Evolutionary conservation across 2,797 vertebrate genomes (phyloP).

Genomic region (Eidolon dupreanum): DNA sequence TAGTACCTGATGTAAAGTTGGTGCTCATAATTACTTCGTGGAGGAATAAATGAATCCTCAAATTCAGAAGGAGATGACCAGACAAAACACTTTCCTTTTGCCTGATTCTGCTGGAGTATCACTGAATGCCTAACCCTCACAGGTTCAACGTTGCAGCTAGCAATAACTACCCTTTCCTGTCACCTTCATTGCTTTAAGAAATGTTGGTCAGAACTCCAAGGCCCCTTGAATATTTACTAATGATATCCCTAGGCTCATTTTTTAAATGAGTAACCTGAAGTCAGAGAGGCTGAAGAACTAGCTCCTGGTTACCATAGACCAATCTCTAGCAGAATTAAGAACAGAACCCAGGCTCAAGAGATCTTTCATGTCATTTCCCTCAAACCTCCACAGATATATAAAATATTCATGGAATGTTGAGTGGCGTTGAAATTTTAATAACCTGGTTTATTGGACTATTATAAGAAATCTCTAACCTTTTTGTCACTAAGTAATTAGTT

Average conservation of each 20-base stretch:
- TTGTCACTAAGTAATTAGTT: slow-evolving; percentile 56
- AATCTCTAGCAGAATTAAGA: slow-evolving; percentile 46
- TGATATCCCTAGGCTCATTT: neutral
- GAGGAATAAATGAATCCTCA: neutral
- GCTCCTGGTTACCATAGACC: slow-evolving; percentile 30
- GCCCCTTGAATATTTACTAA: slow-evolving; percentile 8
- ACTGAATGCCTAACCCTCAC: neutral
- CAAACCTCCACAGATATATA: slow-evolving; percentile 55
- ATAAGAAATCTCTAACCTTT: slow-evolving; percentile 50
- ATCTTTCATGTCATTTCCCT: slow-evolving; percentile 57
- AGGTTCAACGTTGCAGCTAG: neutral
- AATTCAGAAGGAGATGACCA: neutral
- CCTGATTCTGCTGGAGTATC: neutral
- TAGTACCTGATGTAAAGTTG: neutral
- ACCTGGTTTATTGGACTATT: slow-evolving; percentile 59
- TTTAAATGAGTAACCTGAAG: slow-evolving; percentile 36
- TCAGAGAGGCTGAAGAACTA: neutral
- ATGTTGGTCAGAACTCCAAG: neutral
- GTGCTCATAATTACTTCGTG: neutral
- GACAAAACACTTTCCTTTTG: neutral
- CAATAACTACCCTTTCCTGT: neutral
- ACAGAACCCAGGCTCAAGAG: slow-evolving; percentile 54
- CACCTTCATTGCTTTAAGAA: neutral
- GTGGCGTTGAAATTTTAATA: slow-evolving; percentile 68
- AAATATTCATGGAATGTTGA: slow-evolving; percentile 66